These are phyloP conservation scores for Lophura swinhoii DNA, from an alignment of 2,797 vertebrate species.

Conservation along the genomic window DNA sequence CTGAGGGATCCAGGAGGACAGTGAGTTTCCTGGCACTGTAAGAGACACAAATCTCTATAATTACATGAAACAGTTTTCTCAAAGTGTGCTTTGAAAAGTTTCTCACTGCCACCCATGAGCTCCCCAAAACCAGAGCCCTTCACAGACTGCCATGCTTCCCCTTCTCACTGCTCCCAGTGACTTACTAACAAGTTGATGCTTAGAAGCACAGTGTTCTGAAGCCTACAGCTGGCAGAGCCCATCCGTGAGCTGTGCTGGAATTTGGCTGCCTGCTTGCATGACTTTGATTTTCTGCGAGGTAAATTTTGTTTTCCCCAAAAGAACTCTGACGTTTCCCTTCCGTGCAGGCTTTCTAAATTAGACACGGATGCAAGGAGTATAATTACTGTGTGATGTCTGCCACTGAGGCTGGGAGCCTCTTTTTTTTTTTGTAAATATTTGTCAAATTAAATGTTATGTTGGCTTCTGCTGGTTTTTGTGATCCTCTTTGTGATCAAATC, in stretches of 20 bases:
- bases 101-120: not conserved
- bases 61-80: slow-evolving; percentile 1
- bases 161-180: not conserved
- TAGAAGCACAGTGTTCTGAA: not conserved
- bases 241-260: not conserved
- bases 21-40: not conserved
- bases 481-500: not conserved
- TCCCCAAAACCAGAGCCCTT: not conserved
- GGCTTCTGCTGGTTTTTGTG: not conserved
- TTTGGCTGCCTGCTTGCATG: not conserved
- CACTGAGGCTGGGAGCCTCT: not conserved
- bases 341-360: slow-evolving; percentile 6
- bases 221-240: not conserved
- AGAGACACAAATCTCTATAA: not conserved
- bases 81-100: not conserved
- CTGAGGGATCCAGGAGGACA: not conserved
- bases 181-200: not conserved
- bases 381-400: not conserved
- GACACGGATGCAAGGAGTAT: not conserved
- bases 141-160: not conserved
- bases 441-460: not conserved
- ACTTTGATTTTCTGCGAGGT: not conserved
- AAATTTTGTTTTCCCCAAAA: not conserved
- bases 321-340: not conserved
- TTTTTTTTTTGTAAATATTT: slow-evolving; percentile 15